These are phyloP conservation scores for Tragelaphus imberbis DNA, from an alignment of 2,113 vertebrate species.

Conservation along the genomic window DNA sequence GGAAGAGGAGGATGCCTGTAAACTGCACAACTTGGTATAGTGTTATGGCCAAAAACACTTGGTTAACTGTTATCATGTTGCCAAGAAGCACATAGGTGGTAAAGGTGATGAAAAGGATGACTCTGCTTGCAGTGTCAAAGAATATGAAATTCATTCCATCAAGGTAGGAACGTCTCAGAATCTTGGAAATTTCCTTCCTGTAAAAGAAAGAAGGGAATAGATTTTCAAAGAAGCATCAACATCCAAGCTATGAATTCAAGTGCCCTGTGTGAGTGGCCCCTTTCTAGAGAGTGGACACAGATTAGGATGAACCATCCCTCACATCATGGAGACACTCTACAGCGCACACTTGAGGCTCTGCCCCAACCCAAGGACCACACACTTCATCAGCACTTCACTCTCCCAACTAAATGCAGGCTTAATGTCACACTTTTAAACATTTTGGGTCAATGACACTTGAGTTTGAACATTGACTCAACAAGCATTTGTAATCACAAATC, in stretches of 20 bases:
- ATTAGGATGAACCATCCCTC: too few species aligned
- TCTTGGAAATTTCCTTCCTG: too few species aligned
- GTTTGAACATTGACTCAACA: not conserved
- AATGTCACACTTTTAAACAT: not conserved
- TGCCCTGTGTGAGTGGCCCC: too few species aligned
- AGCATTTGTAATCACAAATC: not conserved
- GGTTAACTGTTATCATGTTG: not conserved
- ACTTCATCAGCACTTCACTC: not conserved
- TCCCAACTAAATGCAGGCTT: not conserved
- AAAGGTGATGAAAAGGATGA: not conserved
- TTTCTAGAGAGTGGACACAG: accelerated
- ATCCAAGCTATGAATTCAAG: too few species aligned
- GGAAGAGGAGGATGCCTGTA: not conserved
- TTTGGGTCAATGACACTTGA: not conserved
- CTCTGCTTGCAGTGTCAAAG: accelerated
- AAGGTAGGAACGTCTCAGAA: too few species aligned
- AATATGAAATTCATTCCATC: not conserved
- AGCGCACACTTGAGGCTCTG: not conserved
- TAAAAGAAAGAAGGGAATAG: too few species aligned
- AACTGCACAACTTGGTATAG: not conserved
- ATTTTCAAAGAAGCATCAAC: too few species aligned
- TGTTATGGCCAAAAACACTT: not conserved
- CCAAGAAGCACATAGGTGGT: not conserved
- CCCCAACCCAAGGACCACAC: not conserved
- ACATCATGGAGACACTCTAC: not conserved